Evolutionary conservation across 2,797 vertebrate species (phyloP).

Genomic region (Antennarius maculatus): DNA sequence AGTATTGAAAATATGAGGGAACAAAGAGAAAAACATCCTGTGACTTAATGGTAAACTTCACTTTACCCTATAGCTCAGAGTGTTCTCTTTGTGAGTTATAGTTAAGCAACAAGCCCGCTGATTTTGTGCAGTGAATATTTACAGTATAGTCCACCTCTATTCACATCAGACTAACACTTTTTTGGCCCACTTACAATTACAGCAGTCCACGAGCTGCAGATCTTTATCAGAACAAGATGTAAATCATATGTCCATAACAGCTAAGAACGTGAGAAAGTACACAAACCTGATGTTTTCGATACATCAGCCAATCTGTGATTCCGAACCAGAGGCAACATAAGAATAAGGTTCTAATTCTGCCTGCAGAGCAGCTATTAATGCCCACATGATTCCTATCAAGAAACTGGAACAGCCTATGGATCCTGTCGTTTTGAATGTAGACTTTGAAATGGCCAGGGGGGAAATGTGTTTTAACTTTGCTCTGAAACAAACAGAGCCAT

Average conservation of each 20-base stretch:
- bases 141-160: no score
- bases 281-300: conserved; percentile 24
- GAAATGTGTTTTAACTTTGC: background rate
- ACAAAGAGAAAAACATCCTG: background rate
- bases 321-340: conserved; percentile 2
- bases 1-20: background rate
- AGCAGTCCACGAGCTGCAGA: conserved; percentile 7
- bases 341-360: conserved; percentile 6
- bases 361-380: background rate
- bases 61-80: background rate
- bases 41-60: conserved; percentile 8
- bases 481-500: background rate
- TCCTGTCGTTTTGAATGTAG: conserved; percentile 26
- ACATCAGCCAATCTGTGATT: conserved; percentile 14
- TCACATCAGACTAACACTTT: no score
- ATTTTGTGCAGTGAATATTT: background rate
- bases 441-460: background rate
- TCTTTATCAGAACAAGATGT: conserved; percentile 11
- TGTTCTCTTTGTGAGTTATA: background rate
- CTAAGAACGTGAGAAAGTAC: background rate
- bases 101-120: background rate
- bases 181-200: background rate
- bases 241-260: conserved; percentile 26
- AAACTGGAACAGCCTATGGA: conserved; percentile 13
- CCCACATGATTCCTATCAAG: conserved; percentile 31